phyloP scores from a whole-genome alignment of 2,113 vertebrate genomes.

The Siniperca chuatsi region DNA sequence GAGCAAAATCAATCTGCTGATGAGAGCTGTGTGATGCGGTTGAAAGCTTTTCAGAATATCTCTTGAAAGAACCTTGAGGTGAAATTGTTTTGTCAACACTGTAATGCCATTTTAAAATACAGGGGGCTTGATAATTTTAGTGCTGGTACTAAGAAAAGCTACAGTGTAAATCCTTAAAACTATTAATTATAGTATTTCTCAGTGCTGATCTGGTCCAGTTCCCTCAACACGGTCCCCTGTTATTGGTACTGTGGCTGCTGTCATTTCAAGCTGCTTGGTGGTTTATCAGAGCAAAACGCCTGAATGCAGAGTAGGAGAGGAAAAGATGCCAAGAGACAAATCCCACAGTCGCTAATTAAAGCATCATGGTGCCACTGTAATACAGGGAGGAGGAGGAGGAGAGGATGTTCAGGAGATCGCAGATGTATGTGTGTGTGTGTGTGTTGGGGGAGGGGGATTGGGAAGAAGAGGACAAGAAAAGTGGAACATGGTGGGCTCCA shows the following conservation, averaged over 20 bases:
- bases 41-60: background rate
- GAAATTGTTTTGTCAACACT: background rate
- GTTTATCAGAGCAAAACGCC: slow-evolving; percentile 44
- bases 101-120: background rate
- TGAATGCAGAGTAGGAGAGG: slow-evolving; percentile 42
- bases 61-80: background rate
- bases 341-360: slow-evolving; percentile 74
- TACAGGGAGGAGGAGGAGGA: slow-evolving; percentile 8
- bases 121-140: background rate
- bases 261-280: slow-evolving; percentile 39
- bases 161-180: background rate
- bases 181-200: background rate
- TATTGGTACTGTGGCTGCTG: slow-evolving; percentile 39
- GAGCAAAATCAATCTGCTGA: background rate
- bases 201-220: slow-evolving; percentile 7
- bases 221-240: background rate
- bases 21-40: background rate
- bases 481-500: background rate
- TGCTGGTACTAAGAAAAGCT: background rate
- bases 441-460: background rate
- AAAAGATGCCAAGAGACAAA: slow-evolving; percentile 68
- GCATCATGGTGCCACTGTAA: slow-evolving; percentile 41
- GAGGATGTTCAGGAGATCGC: background rate
- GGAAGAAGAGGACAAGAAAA: slow-evolving; percentile 2
- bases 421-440: slow-evolving; percentile 8